These are phyloP conservation scores for Lepus americanus DNA, from an alignment of 2,113 vertebrate species.

Conservation along the genomic window DNA sequence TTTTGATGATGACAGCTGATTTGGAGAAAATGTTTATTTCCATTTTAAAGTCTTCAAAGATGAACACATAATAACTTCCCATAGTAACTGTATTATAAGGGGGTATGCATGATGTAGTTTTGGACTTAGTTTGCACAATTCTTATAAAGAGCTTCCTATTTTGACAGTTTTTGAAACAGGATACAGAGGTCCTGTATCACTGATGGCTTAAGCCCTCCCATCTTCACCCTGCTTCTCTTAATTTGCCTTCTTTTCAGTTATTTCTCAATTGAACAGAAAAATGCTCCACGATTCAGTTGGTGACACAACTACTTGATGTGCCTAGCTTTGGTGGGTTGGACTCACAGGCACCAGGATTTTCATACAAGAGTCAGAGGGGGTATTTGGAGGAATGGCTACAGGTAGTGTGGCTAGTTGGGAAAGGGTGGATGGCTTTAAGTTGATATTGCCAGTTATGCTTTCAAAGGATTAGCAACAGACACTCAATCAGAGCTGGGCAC, in stretches of 20 bases:
- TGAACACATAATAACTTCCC: constrained; percentile 76
- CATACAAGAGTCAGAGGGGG: background rate
- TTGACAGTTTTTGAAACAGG: constrained; percentile 15
- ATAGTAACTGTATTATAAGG: constrained; percentile 69
- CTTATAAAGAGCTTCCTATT: constrained; percentile 58
- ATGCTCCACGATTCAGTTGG: background rate
- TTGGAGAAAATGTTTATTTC: constrained; percentile 83
- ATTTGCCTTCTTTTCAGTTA: background rate
- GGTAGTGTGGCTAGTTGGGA: background rate
- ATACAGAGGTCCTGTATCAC: background rate
- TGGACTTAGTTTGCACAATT: constrained; percentile 45
- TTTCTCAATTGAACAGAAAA: background rate
- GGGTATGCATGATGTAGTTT: constrained; percentile 53
- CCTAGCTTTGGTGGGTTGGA: too few species aligned
- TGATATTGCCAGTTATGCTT: background rate
- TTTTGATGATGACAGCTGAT: constrained; percentile 86
- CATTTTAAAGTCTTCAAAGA: constrained; percentile 82
- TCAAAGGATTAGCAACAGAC: background rate
- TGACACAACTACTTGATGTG: background rate
- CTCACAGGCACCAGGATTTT: background rate
- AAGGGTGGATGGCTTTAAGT: background rate
- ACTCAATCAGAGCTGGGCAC: background rate
- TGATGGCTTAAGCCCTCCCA: background rate
- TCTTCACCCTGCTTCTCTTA: background rate
- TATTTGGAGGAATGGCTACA: background rate